Percentiles rank a stretch among this genome's conserved stretches.
These are phyloP conservation scores for Leucoraja erinaceus DNA, from an alignment of 2,113 vertebrate species.

Conservation along the genomic window DNA sequence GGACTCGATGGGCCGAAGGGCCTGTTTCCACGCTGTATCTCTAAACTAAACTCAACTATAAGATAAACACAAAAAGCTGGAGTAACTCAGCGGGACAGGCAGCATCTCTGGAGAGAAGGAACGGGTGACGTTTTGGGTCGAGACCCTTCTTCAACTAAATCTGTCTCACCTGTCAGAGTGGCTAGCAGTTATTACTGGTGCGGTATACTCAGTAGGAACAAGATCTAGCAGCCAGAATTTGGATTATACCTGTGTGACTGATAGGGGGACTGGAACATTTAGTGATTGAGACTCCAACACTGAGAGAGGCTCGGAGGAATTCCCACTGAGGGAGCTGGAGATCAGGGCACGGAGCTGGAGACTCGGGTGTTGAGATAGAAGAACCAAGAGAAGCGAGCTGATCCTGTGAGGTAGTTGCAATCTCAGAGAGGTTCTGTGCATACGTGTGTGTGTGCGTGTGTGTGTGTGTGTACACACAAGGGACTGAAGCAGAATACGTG, in stretches of 20 bases:
- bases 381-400: not conserved
- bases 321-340: not conserved
- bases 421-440: not conserved
- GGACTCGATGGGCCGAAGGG: no score
- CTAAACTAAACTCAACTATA: no score
- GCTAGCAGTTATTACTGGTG: not conserved
- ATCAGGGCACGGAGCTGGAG: not conserved
- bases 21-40: no score
- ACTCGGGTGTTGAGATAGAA: not conserved
- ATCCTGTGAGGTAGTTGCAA: not conserved
- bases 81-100: no score
- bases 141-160: no score
- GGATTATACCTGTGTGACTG: not conserved
- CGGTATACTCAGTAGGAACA: not conserved
- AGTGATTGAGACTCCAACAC: not conserved
- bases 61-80: no score
- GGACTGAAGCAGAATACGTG: not conserved
- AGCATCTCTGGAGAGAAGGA: no score
- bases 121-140: no score
- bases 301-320: not conserved
- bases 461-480: not conserved
- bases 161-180: not conserved
- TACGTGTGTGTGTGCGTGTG: not conserved
- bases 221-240: not conserved
- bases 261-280: not conserved